Evolutionary conservation across 2,888 invertebrate species (phyloP), one percentile per base, ranked within the genome.

Genomic region (Ennomos quercinarius): DNA sequence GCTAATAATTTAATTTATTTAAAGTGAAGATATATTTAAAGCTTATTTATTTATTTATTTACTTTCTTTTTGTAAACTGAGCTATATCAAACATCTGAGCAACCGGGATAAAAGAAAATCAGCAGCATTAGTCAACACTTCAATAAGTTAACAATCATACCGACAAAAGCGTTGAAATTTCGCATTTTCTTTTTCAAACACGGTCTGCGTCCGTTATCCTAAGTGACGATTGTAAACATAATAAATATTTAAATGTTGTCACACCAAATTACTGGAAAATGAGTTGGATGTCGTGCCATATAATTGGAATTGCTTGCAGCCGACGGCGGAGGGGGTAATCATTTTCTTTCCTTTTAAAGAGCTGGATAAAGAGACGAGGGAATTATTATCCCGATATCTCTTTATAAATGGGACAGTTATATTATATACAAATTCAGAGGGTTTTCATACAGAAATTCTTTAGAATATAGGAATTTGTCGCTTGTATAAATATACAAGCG

Each of bases 201-300:
- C 27, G 27, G 3, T 27, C 3, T 27, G 2, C 27, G 0, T 27
- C 27, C 27, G 27, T 27, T 27, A 6, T 27, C 3, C 27, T 3
- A 41, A 41, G 13, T 17, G 17, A 51, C 51, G 12, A 52, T 54
- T 48, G 61, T 64, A 43, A 53, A 53, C 61, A 44, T 61, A 61
- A 61, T 61, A 54, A 27, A 54, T 61, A 62, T 64, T 64, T 59
- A 57, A 43, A 62, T 62, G 57, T 55, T 43, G 37, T 46, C 51
- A 40, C 27, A 27, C 27, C 27, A 27, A 27, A 27, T 27, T 27
- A 27, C 51, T 57, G 38, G 39, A 42, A 57, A 44, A 57, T 48
- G 51, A 44, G 38, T 57, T 47, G 40, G 43, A 47, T 54, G 59
- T 49, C 49, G 57, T 27, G 34, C 13, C n/a, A 40, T 35, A 57